These are phyloP conservation scores for Athene noctua DNA, from an alignment of 2,113 vertebrate genomes.

Conservation along the genomic window DNA sequence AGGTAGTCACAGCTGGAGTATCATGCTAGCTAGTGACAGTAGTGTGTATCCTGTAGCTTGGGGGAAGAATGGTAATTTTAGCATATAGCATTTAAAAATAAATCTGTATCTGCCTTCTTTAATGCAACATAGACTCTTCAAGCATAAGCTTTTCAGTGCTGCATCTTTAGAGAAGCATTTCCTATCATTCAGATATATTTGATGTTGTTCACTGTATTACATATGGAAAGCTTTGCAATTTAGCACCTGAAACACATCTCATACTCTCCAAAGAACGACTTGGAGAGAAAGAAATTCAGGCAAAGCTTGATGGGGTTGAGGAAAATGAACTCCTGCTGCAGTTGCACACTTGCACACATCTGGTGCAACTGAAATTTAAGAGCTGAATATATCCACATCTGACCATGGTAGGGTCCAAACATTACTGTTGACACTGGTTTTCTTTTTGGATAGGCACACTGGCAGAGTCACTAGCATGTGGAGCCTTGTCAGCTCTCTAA, in stretches of 20 bases:
- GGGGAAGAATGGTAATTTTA: neutral
- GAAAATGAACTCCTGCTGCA: constrained; percentile 16
- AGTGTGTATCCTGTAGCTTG: neutral
- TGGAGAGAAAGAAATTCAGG: neutral
- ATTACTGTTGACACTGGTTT: constrained; percentile 60
- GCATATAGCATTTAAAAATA: neutral
- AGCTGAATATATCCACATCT: constrained; percentile 51
- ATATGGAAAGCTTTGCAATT: neutral
- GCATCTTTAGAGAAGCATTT: neutral
- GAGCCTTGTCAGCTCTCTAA: constrained; percentile 59
- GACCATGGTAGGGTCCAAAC: constrained; percentile 36
- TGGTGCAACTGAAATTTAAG: constrained; percentile 57
- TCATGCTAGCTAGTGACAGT: neutral
- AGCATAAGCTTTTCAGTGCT: neutral
- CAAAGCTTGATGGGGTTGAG: neutral
- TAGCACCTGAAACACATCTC: neutral
- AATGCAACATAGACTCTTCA: neutral
- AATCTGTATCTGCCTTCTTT: neutral
- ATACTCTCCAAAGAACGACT: neutral
- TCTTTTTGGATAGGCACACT: constrained; percentile 55
- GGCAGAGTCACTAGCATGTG: constrained; percentile 41
- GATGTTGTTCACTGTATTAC: neutral
- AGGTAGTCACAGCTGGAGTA: neutral
- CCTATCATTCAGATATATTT: neutral
- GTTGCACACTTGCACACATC: constrained; percentile 58